phyloP scores from a whole-genome alignment of 2,113 vertebrate genomes.

The Phodopus roborovskii region DNA sequence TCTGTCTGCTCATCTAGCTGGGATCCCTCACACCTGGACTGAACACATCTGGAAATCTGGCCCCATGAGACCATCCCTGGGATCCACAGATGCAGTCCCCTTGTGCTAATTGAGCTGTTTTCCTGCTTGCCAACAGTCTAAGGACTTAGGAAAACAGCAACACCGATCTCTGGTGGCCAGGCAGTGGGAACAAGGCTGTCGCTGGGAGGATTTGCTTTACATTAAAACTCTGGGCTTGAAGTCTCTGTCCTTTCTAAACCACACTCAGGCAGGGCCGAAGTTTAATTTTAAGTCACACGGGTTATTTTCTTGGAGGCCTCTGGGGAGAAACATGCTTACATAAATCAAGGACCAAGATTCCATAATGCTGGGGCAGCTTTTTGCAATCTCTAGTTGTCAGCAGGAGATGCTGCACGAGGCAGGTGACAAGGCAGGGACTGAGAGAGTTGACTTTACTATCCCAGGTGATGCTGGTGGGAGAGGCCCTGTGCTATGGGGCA shows the following conservation, averaged over 20 bases:
- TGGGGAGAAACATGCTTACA: not conserved
- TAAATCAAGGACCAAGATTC: not conserved
- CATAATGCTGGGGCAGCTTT: fast-evolving
- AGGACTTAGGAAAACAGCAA: not conserved
- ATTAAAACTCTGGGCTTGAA: not conserved
- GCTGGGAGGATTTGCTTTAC: not conserved
- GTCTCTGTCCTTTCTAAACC: not conserved
- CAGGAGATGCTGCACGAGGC: not conserved
- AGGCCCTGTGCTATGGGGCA: too few relatives aligned
- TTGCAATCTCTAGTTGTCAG: not conserved
- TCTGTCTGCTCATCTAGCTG: not conserved
- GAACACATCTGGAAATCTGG: not conserved
- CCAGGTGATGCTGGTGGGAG: not conserved
- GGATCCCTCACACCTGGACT: not conserved
- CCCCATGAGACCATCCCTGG: not conserved
- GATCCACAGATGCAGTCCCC: fast-evolving
- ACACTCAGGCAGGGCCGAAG: not conserved
- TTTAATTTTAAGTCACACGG: not conserved
- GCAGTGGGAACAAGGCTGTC: too few relatives aligned
- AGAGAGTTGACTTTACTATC: fast-evolving
- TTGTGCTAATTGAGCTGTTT: not conserved
- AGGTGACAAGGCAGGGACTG: too few relatives aligned
- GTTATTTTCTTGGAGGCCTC: not conserved
- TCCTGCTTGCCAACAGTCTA: not conserved
- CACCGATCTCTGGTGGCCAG: too few relatives aligned